Evolutionary conservation across 1,140 invertebrate genomes (phyloP).

Genomic region (Brachionus asplanchnoidis): DNA sequence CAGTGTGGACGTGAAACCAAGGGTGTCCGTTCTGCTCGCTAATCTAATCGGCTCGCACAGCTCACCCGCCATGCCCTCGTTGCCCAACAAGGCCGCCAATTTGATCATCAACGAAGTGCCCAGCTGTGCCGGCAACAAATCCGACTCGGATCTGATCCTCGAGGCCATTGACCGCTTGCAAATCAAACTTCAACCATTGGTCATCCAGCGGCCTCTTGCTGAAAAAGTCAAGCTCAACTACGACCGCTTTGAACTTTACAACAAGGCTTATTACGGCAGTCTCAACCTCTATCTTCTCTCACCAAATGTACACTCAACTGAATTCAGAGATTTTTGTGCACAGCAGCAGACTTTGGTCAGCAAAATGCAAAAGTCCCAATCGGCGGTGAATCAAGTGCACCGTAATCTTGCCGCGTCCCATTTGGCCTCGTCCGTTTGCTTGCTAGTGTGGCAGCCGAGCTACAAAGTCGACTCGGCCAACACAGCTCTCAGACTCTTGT

Average conservation of each 20-base stretch:
- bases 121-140: neutral
- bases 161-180: neutral
- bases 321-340: constrained; percentile 78
- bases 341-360: constrained; percentile 48
- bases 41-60: neutral
- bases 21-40: neutral
- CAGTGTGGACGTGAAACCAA: neutral
- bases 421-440: constrained; percentile 81
- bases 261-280: constrained; percentile 90
- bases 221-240: constrained; percentile 45
- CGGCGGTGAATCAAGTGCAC: constrained; percentile 62
- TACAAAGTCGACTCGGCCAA: constrained; percentile 58
- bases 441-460: constrained; percentile 88
- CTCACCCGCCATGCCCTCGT: neutral
- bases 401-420: constrained; percentile 80
- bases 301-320: constrained; percentile 62
- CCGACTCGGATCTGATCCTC: neutral
- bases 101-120: neutral
- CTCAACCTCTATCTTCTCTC: constrained; percentile 93
- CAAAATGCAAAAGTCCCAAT: constrained; percentile 42
- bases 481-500: neutral
- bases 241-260: constrained; percentile 88
- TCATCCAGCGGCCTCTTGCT: neutral
- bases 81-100: neutral
- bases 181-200: neutral